These are phyloP conservation scores for Chrysemys picta DNA, from an alignment of 2,113 vertebrate genomes.

Conservation along the genomic window DNA sequence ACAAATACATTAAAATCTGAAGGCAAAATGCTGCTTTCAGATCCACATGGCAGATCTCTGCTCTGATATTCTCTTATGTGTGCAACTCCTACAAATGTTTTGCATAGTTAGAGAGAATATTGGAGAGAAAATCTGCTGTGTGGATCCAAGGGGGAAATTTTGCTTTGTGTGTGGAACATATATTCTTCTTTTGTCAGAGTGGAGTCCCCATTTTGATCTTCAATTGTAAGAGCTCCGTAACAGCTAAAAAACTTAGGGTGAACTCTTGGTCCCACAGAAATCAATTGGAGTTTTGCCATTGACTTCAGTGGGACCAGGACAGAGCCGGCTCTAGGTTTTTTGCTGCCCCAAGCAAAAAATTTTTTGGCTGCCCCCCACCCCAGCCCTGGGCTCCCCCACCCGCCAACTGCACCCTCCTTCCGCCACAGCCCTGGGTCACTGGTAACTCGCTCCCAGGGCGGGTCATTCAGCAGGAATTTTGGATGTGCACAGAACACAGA, in stretches of 20 bases:
- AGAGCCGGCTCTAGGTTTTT: no score
- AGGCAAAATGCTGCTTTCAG: neutral
- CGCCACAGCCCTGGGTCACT: no score
- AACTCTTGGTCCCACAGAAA: neutral
- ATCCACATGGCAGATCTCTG: neutral
- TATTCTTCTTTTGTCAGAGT: neutral
- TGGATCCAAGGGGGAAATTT: neutral
- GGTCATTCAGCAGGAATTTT: no score
- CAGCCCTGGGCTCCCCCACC: no score
- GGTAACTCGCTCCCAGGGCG: no score
- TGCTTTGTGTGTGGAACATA: neutral
- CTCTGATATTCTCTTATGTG: slow-evolving; percentile 16
- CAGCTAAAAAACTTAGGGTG: neutral
- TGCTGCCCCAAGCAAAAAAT: no score
- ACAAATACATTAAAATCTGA: neutral
- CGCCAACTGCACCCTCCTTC: no score
- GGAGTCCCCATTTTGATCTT: neutral
- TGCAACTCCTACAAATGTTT: neutral
- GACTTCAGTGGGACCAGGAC: neutral
- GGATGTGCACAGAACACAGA: no score
- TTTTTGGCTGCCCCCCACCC: no score
- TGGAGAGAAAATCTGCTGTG: neutral
- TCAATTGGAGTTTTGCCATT: neutral
- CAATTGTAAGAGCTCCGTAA: neutral
- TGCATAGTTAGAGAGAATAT: neutral